Evolutionary conservation across 1,140 invertebrate species (phyloP).

Genomic region (Phymorhynchus buccinoides): DNA sequence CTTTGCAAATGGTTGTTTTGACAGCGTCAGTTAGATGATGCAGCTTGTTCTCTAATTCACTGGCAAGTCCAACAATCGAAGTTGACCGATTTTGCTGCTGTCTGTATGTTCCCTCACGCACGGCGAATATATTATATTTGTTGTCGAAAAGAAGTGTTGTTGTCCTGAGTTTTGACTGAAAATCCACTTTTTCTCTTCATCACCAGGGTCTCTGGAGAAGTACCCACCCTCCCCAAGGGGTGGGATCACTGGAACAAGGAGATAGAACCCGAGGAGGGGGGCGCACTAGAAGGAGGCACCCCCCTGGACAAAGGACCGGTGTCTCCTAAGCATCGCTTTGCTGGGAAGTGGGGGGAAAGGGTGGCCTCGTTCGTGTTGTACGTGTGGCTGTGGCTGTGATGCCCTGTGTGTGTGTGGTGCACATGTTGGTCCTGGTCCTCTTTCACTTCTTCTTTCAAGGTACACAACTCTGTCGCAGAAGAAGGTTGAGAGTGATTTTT

Average conservation of each 20-base stretch:
- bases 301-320: neutral
- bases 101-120: neutral
- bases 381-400: neutral
- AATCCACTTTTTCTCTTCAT: slow-evolving; percentile 8
- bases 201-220: slow-evolving; percentile 95
- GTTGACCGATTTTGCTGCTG: neutral
- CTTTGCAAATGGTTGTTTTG: no score
- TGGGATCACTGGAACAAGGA: slow-evolving; percentile 92
- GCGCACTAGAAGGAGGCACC: neutral
- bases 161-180: neutral
- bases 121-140: neutral
- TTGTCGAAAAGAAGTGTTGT: neutral
- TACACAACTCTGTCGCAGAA: no score
- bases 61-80: neutral
- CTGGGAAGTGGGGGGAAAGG: no score
- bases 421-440: neutral
- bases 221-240: slow-evolving; percentile 94
- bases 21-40: neutral
- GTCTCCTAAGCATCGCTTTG: no score
- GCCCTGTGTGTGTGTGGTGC: neutral
- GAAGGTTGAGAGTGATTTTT: no score
- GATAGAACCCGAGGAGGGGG: slow-evolving; percentile 40
- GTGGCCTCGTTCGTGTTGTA: no score
- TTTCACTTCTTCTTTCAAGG: neutral
- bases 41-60: neutral